phyloP scores from a whole-genome alignment of 2,888 invertebrate species.

The Cordilura impudica region DNA sequence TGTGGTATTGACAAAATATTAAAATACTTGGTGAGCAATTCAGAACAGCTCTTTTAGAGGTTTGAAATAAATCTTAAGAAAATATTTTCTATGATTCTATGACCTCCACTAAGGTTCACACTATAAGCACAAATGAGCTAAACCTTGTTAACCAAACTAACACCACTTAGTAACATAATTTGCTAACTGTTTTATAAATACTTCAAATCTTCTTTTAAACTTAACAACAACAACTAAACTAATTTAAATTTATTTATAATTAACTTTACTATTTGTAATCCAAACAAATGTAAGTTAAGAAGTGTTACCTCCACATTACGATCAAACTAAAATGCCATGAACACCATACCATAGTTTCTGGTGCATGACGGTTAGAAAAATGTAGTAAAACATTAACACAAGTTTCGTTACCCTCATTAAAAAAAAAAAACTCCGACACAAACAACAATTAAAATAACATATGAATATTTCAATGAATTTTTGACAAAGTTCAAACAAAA shows the following conservation, averaged over 20 bases:
- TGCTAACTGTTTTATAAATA: conserved; percentile 33
- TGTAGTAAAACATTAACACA: too few relatives aligned
- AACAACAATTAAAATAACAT: conserved; percentile 17
- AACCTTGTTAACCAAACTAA: conserved; percentile 2
- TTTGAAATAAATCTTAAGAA: too few relatives aligned
- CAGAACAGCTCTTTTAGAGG: too few relatives aligned
- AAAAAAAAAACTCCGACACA: conserved; percentile 8
- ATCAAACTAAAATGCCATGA: neutral
- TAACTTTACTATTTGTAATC: conserved; percentile 3
- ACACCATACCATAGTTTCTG: conserved; percentile 33
- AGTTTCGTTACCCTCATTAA: too few relatives aligned
- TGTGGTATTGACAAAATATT: too few relatives aligned
- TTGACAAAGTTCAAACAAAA: neutral
- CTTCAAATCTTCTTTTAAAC: conserved; percentile 25
- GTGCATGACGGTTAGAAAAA: conserved; percentile 50
- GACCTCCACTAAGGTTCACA: too few relatives aligned
- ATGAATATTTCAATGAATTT: conserved; percentile 16
- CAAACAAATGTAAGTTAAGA: neutral
- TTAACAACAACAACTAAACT: neutral
- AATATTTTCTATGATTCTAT: too few relatives aligned
- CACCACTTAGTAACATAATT: neutral
- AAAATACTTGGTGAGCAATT: too few relatives aligned
- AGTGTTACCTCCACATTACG: neutral
- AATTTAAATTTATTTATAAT: conserved; percentile 22
- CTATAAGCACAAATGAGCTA: too few relatives aligned